A percentile compares a stretch with the other conserved stretches of the same genome.
Conservation (phyloP, 2,797 vertebrate genomes). For the Alectoris magna region DNA sequence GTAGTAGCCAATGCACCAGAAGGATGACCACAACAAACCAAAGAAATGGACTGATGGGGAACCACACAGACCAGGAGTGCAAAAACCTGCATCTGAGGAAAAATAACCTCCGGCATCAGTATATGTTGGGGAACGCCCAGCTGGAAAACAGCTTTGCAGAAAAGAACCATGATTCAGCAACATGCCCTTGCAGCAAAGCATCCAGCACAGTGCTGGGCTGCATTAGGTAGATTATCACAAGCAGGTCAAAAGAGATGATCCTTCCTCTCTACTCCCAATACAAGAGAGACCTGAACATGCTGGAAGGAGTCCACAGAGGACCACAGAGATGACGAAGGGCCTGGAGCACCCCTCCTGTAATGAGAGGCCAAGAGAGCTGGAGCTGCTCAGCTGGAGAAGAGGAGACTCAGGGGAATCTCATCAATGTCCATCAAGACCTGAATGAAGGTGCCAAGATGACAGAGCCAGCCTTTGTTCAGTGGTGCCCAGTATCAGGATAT, state of each 20-base stretch:
- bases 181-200: fast-evolving
- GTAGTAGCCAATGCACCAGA: neutral
- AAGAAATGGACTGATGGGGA: neutral
- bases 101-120: neutral
- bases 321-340: neutral
- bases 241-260: neutral
- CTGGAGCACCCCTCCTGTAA: neutral
- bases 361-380: neutral
- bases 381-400: neutral
- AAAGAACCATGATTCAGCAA: neutral
- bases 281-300: neutral
- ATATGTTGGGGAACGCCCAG: too few relatives aligned
- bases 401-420: neutral
- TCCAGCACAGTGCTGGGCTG: neutral
- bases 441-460: neutral
- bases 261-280: neutral
- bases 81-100: neutral
- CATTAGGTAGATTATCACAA: neutral
- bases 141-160: neutral
- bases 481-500: neutral
- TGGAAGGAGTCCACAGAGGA: neutral
- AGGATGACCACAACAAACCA: neutral
- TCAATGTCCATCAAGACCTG: neutral
- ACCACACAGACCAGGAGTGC: neutral
- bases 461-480: neutral